Evolutionary conservation across 2,888 invertebrate genomes (phyloP).

Genomic region (Orthonychiurus folsomi): DNA sequence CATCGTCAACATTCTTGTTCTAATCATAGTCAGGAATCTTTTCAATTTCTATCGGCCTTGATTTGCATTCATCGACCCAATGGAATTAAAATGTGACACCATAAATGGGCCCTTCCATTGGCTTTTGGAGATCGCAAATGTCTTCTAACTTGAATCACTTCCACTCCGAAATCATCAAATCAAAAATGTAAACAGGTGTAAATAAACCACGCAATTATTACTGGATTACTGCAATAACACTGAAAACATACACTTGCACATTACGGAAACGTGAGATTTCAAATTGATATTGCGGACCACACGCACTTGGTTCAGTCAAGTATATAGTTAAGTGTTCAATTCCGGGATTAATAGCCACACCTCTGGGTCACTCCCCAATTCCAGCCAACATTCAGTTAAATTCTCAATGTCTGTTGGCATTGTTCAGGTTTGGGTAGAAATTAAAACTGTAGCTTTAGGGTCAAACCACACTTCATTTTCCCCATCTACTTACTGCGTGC

Average conservation of each 20-base stretch:
- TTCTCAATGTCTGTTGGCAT: constrained; percentile 85
- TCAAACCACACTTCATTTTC: no score
- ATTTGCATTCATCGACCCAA: constrained; percentile 92
- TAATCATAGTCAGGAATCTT: constrained; percentile 79
- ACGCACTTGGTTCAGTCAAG: not conserved
- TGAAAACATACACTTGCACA: not conserved
- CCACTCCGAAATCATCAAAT: constrained; percentile 94
- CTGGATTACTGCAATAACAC: no score
- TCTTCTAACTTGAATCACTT: constrained; percentile 97
- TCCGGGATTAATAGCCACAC: constrained; percentile 43
- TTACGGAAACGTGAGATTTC: not conserved
- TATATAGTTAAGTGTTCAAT: not conserved
- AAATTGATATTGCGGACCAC: not conserved
- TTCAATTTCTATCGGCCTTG: constrained; percentile 78
- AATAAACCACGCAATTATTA: not conserved
- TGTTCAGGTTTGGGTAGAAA: no score
- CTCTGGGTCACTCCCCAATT: constrained; percentile 96
- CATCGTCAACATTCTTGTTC: constrained; percentile 73
- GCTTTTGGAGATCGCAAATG: constrained; percentile 92
- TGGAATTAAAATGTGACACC: constrained; percentile 95
- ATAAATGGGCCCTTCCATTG: constrained; percentile 83
- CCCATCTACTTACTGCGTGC: no score
- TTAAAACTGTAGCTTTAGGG: no score
- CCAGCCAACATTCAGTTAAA: constrained; percentile 89
- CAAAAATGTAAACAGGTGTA: constrained; percentile 68